Conservation (phyloP, 2,888 invertebrate genomes). For the Tachina lurida region DNA sequence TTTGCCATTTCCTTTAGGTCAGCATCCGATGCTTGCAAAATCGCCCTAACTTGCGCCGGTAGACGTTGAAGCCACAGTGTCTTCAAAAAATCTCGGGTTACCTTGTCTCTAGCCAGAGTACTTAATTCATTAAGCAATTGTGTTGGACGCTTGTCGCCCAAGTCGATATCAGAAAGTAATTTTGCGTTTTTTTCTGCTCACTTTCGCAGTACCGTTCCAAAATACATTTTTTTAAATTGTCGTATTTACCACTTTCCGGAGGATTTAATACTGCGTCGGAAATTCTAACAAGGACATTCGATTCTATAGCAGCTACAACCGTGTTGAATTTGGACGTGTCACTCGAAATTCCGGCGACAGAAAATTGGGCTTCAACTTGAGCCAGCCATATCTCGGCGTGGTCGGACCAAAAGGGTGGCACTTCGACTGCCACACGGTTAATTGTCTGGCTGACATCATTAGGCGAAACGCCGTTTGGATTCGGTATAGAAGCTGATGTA, state of each 20-base stretch:
- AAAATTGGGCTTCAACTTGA: conserved; percentile 75
- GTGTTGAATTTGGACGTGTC: conserved; percentile 74
- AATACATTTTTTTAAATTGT: conserved; percentile 63
- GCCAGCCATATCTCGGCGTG: conserved; percentile 76
- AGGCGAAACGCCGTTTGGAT: no score
- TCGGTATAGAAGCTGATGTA: no score
- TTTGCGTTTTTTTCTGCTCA: conserved; percentile 65
- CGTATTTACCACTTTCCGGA: conserved; percentile 68
- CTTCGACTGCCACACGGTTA: conserved; percentile 35
- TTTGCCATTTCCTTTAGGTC: background rate
- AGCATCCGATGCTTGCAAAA: background rate
- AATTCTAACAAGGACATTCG: conserved; percentile 69
- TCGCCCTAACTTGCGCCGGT: background rate
- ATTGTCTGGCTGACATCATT: no score
- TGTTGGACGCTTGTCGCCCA: conserved; percentile 69
- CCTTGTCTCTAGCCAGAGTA: no score
- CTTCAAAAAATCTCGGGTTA: conserved; percentile 3
- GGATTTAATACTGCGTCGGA: conserved; percentile 68
- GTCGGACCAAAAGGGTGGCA: conserved; percentile 74
- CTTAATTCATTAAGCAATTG: no score
- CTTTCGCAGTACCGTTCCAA: conserved; percentile 67
- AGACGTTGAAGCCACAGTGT: background rate
- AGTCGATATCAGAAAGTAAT: conserved; percentile 62
- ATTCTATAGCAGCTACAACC: conserved; percentile 71
- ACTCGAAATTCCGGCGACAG: conserved; percentile 63